phyloP scores from a whole-genome alignment of 2,113 vertebrate species.

The Paradoxurus hermaphroditus region DNA sequence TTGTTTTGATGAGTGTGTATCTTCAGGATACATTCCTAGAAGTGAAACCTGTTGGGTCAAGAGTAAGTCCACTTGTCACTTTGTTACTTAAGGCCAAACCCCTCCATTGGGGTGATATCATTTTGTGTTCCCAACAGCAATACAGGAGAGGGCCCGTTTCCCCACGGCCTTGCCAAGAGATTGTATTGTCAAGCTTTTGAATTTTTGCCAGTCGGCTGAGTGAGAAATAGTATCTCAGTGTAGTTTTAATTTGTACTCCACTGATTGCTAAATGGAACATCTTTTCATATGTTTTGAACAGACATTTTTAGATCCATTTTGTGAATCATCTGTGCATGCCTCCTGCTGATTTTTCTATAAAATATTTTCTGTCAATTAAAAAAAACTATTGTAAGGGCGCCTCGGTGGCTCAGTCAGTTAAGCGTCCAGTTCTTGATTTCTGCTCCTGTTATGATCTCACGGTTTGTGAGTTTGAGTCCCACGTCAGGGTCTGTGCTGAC shows the following conservation, averaged over 20 bases:
- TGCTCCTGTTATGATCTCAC: too few relatives aligned
- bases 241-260: background rate
- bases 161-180: background rate
- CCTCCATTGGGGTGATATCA: too few relatives aligned
- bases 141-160: background rate
- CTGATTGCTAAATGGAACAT: background rate
- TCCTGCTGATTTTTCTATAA: background rate
- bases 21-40: background rate
- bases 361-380: background rate
- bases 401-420: too few relatives aligned
- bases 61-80: background rate
- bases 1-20: background rate
- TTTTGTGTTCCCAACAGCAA: background rate
- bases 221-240: background rate
- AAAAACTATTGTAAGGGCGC: background rate
- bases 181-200: background rate
- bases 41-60: background rate
- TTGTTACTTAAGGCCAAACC: background rate
- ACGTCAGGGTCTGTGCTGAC: too few relatives aligned
- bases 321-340: background rate
- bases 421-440: too few relatives aligned
- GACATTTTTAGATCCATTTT: conserved; percentile 29
- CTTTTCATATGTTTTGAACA: conserved; percentile 31
- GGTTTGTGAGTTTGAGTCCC: too few relatives aligned
- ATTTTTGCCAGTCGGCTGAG: background rate